phyloP scores from a whole-genome alignment of 2,113 vertebrate genomes.

The Chaetorhynchus papuensis region DNA sequence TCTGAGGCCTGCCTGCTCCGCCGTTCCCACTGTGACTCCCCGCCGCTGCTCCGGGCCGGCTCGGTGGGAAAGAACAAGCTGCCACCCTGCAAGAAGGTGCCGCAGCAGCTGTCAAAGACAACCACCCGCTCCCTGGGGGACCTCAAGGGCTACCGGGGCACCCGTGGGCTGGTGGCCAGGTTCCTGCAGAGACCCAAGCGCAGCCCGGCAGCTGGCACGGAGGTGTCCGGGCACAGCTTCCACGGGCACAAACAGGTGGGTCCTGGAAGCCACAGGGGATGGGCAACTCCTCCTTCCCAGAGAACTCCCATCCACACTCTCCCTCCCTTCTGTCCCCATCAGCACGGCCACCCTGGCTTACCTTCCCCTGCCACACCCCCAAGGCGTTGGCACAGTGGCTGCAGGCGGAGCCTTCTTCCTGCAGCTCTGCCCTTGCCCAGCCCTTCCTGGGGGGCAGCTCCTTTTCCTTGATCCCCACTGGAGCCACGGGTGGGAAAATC shows the following conservation, averaged over 20 bases:
- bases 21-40: conserved; percentile 72
- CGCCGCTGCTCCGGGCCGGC: conserved; percentile 54
- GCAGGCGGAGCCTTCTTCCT: neutral
- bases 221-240: conserved; percentile 67
- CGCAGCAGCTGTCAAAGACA: conserved; percentile 48
- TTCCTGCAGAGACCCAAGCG: conserved; percentile 90
- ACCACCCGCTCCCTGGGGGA: conserved; percentile 87
- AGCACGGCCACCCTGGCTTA: neutral
- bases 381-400: rapidly evolving
- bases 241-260: conserved; percentile 79
- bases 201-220: conserved; percentile 65
- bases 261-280: neutral
- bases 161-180: conserved; percentile 84
- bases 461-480: neutral
- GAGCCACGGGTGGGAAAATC: neutral
- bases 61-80: conserved; percentile 59
- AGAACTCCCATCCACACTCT: neutral
- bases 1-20: conserved; percentile 79
- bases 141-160: conserved; percentile 82
- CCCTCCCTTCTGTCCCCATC: neutral
- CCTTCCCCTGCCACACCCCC: neutral
- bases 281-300: neutral
- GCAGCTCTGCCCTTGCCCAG: neutral
- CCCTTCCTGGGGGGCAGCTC: neutral
- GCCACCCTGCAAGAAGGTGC: conserved; percentile 8